Conservation (phyloP, 2,888 invertebrate species). For the Ypsolopha scabrella region DNA sequence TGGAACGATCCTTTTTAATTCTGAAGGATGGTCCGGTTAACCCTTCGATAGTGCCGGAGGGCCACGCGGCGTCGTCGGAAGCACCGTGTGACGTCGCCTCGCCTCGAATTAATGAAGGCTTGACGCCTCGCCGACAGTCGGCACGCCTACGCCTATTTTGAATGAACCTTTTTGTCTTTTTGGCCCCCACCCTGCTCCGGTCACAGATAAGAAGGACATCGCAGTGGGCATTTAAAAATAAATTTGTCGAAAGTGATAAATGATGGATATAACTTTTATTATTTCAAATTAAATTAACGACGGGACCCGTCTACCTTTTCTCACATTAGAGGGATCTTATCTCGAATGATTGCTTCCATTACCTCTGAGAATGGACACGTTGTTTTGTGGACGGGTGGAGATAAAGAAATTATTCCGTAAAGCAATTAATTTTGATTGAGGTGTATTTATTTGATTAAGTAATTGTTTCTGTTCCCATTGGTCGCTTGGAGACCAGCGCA, state of each 20-base stretch:
- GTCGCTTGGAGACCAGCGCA: slow-evolving; percentile 8
- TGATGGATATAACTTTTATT: slow-evolving; percentile 68
- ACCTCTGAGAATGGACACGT: slow-evolving; percentile 59
- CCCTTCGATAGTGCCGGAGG: background rate
- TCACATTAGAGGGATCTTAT: slow-evolving; percentile 69
- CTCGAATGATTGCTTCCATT: slow-evolving; percentile 69
- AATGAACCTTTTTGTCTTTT: slow-evolving; percentile 39
- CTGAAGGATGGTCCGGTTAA: background rate
- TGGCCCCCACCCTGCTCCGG: slow-evolving; percentile 33
- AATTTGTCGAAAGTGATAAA: slow-evolving; percentile 71
- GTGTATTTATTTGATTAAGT: slow-evolving; percentile 67
- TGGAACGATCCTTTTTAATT: slow-evolving; percentile 10
- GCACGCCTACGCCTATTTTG: slow-evolving; percentile 52
- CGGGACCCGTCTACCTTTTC: slow-evolving; percentile 62
- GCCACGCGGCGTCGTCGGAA: background rate
- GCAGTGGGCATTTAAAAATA: slow-evolving; percentile 65
- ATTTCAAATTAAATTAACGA: slow-evolving; percentile 70
- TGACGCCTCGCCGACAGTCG: slow-evolving; percentile 43
- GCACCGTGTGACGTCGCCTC: background rate
- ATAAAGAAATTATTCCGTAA: slow-evolving; percentile 68
- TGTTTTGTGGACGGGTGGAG: slow-evolving; percentile 58
- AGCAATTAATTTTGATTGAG: slow-evolving; percentile 70
- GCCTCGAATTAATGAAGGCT: slow-evolving; percentile 26
- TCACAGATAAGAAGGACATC: slow-evolving; percentile 56
- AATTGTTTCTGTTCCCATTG: slow-evolving; percentile 64